Base-by-base conservation (phyloP, 1,140 invertebrate genomes). In the Grapholita molesta region DNA sequence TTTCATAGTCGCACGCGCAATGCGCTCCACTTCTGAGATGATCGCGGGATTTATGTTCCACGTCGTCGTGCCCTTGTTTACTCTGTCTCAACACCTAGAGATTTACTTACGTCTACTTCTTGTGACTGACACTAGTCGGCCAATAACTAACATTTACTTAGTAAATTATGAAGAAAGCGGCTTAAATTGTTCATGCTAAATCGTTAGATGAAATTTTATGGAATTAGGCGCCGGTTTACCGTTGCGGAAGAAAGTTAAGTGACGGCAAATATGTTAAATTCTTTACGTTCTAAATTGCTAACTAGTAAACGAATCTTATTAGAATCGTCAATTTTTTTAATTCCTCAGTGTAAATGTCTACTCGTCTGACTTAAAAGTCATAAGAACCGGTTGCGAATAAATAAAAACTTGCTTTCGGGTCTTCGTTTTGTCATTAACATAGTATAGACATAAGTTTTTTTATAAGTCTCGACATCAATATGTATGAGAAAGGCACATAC, bases 241-340 rank as follows among this genome's bases (percentile, higher is more conserved):
- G 85, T 86, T 85, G 80, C 68, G 75, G 75, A 83, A 80, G 87
- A 89, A 89, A 88, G 87, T 84, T 79, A 78, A 71, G 76, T 79
- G 69, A 80, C 73, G 70, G 68, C 68, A 76, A 76, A 77, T 78
- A 82, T 81, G 77, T 80, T 72, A 80, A 78, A 75, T 74, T 82
- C 71, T 77, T 77, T 71, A 76, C 78, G 71, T 71, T 79, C 74
- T 72, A 70, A 80, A 73, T 68, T 66, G 66, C 72, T 77, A 70
- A 61, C 75, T 77, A 74, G 74, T 69, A 68, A 74, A 72, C 76
- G 77, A 84, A 75, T 89, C 86, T 80, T 84, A 87, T 87, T 84
- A 77, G 80, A 74, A 73, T 76, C 66, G n/a, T 61, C 71, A 11
- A 66, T 66, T 75, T 71, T 65, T 15, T 28, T 57, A 3, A 25